Evolutionary conservation across 2,888 invertebrate species (phyloP), one percentile per base, ranked within the genome.

Genomic region (Nephrotoma flavescens): DNA sequence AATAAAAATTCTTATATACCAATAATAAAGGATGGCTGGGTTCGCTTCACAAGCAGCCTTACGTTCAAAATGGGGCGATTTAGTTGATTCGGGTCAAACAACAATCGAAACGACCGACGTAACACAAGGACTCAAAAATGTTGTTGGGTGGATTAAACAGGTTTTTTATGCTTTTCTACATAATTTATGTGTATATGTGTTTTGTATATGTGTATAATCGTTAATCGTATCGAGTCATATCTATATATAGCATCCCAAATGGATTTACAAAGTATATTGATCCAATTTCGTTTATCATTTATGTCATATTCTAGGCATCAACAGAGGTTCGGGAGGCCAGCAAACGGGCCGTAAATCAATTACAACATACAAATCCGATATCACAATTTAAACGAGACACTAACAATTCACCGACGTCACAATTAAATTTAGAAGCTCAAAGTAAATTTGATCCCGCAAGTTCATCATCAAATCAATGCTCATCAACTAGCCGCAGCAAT

Each of bases 141-240:
- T 96, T 90, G 95, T 96, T 88, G 96, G 96, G 92, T 96, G 96
- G 96, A 93, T 96, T 86, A 96, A 96, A 93, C 96, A 96, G 96
- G 96, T 92, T 90, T 89, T 86, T 87, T 71, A 41, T 87, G 44
- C 42, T 87, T 86, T 85, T 87, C 47, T 83, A 86, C 47, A n/a
- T 83, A 31, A 84, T 86, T 41, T 86, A 86, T 83, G 86, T 87
- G 47, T 83, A 71, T 57, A 41, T 41, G 52, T 86, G 41, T 86
- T 5, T 83, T 85, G 42, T 45, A 45, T 52, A 52, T 52, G 3
- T 57, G 2, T 44, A 57, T 57, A 31, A 71, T 11, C 71, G 31
- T 6, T 52, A 52, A 52, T 52, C 52, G 44, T 44, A 52, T 52
- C 47, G 47, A 47, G 9, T 47, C n/a, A 47, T 83, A 41, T 83